These are phyloP conservation scores for Leptinotarsa lineolata DNA, from an alignment of 1,140 invertebrate genomes.

Conservation along the genomic window DNA sequence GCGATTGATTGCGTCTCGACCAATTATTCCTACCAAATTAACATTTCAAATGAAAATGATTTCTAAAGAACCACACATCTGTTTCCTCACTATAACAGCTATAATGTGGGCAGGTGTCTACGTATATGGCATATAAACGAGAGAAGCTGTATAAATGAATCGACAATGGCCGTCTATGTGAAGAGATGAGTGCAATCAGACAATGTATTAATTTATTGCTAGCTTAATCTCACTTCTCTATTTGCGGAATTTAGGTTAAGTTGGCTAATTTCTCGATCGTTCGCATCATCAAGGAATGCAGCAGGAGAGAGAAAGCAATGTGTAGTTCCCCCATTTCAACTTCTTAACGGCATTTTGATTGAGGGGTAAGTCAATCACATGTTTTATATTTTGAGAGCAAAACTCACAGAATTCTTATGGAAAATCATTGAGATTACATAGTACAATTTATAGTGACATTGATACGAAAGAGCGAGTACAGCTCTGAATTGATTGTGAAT, in stretches of 20 bases:
- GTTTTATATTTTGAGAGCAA: too few species aligned
- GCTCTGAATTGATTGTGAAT: too few species aligned
- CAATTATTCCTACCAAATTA: constrained; percentile 1
- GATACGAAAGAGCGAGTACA: too few species aligned
- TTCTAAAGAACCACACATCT: constrained; percentile 5
- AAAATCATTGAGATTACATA: too few species aligned
- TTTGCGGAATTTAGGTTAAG: constrained; percentile 2
- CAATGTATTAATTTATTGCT: constrained; percentile 5
- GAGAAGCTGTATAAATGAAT: constrained; percentile 4
- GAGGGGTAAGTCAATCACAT: too few species aligned
- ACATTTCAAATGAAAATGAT: constrained; percentile 9
- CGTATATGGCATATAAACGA: constrained; percentile 3
- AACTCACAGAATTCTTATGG: too few species aligned
- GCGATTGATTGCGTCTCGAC: constrained; percentile 2
- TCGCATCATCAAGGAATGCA: background rate
- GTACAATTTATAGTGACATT: too few species aligned
- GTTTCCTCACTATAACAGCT: constrained; percentile 1
- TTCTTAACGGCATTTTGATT: too few species aligned
- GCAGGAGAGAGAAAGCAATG: background rate
- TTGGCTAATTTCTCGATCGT: constrained; percentile 1
- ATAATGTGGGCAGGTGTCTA: constrained; percentile 5
- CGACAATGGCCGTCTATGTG: background rate
- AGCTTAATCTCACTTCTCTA: constrained; percentile 1
- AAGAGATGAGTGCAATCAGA: background rate
- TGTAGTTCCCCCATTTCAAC: background rate